Percentiles rank a stretch among this genome's conserved stretches.
Conservation (phyloP, 2,888 invertebrate species). For the Buathra laborator region DNA sequence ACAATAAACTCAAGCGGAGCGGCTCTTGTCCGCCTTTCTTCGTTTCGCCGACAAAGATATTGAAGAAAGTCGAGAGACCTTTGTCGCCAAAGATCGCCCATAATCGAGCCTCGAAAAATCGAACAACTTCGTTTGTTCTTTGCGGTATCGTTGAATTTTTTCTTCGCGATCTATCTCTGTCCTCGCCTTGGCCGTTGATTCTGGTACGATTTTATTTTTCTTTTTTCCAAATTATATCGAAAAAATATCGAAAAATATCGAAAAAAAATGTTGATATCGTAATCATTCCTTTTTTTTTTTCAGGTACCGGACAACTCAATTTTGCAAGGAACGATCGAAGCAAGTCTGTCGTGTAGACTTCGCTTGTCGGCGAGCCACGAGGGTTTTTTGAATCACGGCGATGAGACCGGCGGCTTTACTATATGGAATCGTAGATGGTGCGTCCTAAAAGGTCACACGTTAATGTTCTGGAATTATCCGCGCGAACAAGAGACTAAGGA, state of each 20-base stretch:
- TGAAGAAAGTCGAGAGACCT: constrained; percentile 66
- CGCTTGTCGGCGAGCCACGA: constrained; percentile 78
- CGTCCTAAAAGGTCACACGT: constrained; percentile 83
- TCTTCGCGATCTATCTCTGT: constrained; percentile 77
- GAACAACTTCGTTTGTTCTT: constrained; percentile 75
- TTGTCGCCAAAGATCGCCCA: constrained; percentile 68
- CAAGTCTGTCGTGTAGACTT: constrained; percentile 78
- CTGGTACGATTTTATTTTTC: constrained; percentile 66
- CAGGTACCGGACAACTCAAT: constrained; percentile 74
- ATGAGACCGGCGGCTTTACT: constrained; percentile 81
- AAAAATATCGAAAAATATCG: neutral
- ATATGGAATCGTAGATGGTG: constrained; percentile 88
- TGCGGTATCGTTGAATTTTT: constrained; percentile 76
- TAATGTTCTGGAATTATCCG: constrained; percentile 87
- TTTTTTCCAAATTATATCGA: neutral
- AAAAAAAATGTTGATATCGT: neutral
- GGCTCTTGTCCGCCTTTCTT: constrained; percentile 73
- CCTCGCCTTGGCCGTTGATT: constrained; percentile 76
- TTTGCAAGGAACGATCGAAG: constrained; percentile 77
- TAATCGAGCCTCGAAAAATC: constrained; percentile 56
- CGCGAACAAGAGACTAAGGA: constrained; percentile 82
- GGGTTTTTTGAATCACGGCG: constrained; percentile 87
- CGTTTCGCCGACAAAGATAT: constrained; percentile 75
- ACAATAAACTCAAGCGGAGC: constrained; percentile 71
- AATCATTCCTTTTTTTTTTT: neutral